Base-by-base conservation (phyloP, 2,888 invertebrate species). In the Lasioglossum leucozonium region DNA sequence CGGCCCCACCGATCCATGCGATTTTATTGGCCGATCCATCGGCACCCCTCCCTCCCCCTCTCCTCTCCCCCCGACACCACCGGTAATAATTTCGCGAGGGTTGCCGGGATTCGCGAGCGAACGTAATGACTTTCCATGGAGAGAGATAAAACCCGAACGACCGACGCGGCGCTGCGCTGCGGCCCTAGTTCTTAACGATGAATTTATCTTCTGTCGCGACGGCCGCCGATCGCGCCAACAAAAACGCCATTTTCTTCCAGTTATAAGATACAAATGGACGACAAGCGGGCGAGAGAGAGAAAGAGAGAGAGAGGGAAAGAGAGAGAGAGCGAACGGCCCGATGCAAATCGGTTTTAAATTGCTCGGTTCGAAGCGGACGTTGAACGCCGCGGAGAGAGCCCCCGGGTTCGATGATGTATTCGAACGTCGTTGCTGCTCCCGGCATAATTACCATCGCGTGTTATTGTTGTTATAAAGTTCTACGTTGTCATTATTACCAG, bases 1-100 rank as follows among this genome's bases (percentile, higher is more conserved):
- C 77, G 80, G 88, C 77, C 81, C 34, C n/a, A 73, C 82, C 82
- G 78, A 75, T 89, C 89, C 84, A 78, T 83, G 79, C 89, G 82
- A 90, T 87, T 89, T 90, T 90, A 90, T 88, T 86, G 86, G 84
- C 75, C 85, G 81, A 82, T 83, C 74, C 82, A n/a, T n/a, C 18
- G 75, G 75, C 72, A n/a, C 3, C 34, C 34, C 34, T 34, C 34
- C 3, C 34, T 34, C 34, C 34, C 34, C 34, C 34, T 3, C 34
- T 3, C 34, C 34, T 3, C 72, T 2, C 47, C 47, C 42, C 4
- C 42, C 5, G n/a, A n/a, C n/a, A n/a, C 22, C 22, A 0, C 81
- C 76, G 73, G 10, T 80, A 86, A 89, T 89, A 87, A 89, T 76
- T 85, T 77, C 75, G 78, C 73, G 58, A n/a, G 26, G 51, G 51